phyloP scores from a whole-genome alignment of 37 sponge, comb jelly and placozoan species.

The Ianthella basta region DNA sequence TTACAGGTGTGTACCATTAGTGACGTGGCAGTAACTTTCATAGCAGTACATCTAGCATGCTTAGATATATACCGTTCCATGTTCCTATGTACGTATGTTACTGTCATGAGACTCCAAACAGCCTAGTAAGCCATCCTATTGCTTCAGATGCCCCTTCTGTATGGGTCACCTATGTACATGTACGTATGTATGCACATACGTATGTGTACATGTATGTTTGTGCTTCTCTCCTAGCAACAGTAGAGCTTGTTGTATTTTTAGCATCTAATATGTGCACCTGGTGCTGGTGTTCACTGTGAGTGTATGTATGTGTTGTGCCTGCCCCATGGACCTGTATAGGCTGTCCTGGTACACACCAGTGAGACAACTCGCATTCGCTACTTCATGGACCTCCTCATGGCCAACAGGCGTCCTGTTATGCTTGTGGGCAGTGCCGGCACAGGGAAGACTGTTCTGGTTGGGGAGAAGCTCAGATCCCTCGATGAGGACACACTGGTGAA shows the following conservation, averaged over 20 bases:
- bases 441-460: conserved; percentile 98
- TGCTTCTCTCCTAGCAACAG: not conserved
- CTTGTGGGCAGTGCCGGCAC: conserved; percentile 96
- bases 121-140: too few relatives aligned
- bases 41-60: too few relatives aligned
- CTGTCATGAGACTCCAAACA: too few relatives aligned
- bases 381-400: conserved; percentile 91
- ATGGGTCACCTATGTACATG: not conserved
- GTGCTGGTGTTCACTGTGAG: not conserved
- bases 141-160: too few relatives aligned
- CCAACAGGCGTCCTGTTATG: conserved; percentile 93
- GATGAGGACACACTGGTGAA: conserved; percentile 80
- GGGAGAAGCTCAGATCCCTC: conserved; percentile 73
- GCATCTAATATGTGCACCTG: not conserved
- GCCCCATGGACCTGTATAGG: conserved; percentile 31
- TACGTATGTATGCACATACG: not conserved
- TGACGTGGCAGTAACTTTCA: too few relatives aligned
- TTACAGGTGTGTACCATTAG: conserved; percentile 66
- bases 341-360: conserved; percentile 93
- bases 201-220: too few relatives aligned
- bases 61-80: too few relatives aligned
- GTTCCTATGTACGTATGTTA: not conserved
- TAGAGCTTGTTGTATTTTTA: not conserved
- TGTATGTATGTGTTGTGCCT: not conserved
- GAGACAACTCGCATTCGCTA: conserved; percentile 90